Conservation (phyloP, 2,797 vertebrate species). For the Vultur gryphus region DNA sequence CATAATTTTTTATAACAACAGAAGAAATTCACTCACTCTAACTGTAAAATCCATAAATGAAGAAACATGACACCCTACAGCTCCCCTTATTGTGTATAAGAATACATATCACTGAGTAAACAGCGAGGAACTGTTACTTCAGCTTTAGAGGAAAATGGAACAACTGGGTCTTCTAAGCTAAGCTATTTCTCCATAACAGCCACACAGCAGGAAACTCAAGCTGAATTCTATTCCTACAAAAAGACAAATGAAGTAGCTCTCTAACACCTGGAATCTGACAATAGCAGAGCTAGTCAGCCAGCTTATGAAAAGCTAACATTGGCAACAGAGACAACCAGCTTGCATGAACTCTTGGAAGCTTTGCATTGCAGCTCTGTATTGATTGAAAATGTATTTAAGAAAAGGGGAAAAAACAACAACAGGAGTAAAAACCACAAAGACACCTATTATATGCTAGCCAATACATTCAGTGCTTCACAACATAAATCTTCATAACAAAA, state of each 20-base stretch:
- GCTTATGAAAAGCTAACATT: neutral
- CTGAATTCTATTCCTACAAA: constrained; percentile 6
- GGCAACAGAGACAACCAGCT: neutral
- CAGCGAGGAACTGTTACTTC: neutral
- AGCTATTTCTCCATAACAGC: neutral
- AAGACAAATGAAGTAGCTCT: constrained; percentile 11
- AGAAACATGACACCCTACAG: neutral
- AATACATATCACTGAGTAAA: neutral
- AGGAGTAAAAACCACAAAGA: neutral
- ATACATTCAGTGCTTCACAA: neutral
- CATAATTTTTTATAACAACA: constrained; percentile 17
- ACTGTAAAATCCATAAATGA: constrained; percentile 20
- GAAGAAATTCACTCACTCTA: constrained; percentile 19
- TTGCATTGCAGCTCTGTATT: neutral
- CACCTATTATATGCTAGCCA: neutral
- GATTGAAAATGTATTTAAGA: neutral
- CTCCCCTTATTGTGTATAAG: neutral
- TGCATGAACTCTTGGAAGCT: neutral
- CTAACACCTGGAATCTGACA: neutral
- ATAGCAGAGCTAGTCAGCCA: neutral
- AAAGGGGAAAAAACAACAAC: neutral
- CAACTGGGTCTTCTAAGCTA: neutral
- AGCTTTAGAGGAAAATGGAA: constrained; percentile 34
- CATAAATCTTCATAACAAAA: neutral
- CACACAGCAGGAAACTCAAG: neutral